phyloP scores from a whole-genome alignment of 2,113 vertebrate genomes.

The Onychorhynchus coronatus region DNA sequence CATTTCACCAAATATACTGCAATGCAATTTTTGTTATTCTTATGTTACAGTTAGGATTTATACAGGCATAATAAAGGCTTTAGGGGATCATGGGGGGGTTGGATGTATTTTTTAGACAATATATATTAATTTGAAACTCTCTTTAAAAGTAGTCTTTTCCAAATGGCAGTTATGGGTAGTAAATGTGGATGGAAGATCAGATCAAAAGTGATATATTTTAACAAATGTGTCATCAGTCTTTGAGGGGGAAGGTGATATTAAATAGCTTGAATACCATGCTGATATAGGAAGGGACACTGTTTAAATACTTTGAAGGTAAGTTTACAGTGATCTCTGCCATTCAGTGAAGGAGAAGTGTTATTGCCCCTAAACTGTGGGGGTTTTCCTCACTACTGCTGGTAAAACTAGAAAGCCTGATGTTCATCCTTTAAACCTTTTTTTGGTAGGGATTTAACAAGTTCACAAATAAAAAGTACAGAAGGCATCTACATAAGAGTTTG shows the following conservation, averaged over 20 bases:
- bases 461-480: not conserved
- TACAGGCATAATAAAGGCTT: not conserved
- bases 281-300: not conserved
- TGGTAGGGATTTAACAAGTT: not conserved
- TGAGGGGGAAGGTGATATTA: not conserved
- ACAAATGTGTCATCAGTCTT: not conserved
- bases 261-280: not conserved
- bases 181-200: not conserved
- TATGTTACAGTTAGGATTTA: not conserved
- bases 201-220: not conserved
- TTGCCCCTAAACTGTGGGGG: not conserved
- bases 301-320: not conserved
- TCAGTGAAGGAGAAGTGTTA: not conserved
- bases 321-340: not conserved
- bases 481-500: not conserved
- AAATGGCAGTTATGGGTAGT: not conserved
- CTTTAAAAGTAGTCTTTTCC: not conserved
- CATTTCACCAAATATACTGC: not conserved
- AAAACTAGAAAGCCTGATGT: not conserved
- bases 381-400: not conserved
- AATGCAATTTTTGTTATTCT: not conserved
- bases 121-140: not conserved
- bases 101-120: not conserved
- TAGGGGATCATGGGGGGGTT: not conserved
- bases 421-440: not conserved